Base-by-base conservation (phyloP, 2,113 vertebrate species). In the Procavia capensis region DNA sequence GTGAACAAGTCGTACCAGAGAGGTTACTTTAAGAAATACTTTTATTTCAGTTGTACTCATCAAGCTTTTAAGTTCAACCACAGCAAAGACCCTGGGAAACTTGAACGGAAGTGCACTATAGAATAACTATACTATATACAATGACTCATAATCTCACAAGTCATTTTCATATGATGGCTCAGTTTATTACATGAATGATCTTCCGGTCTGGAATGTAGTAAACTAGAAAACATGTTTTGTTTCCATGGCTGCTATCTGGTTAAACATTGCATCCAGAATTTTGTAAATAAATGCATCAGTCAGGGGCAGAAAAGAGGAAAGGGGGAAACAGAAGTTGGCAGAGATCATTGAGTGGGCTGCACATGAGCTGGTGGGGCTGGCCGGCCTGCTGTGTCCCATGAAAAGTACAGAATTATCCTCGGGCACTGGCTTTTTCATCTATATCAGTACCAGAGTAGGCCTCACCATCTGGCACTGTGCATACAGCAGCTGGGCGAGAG, bases 1-100 rank as follows among this genome's bases (percentile, higher is more conserved):
- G 70, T 88, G 81, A 50, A 79, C 6, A 39, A 19, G 78, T 79
- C 11, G 17, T 86, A 43, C 7, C 9, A 50, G 20, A 70, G 29
- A 94, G 4, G 74, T 22, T 79, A 6, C 61, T 90, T 83, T 74
- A 50, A 85, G 6, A 4, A 41, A 24, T 88, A 36, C 82, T 27
- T 86, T 76, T 31, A 54, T 84, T 68, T 91, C 11, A 45, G 10
- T 59, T 57, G 43, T 70, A 11, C 22, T 34, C 47, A 63, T 39
- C 41, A 24, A 76, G 64, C 80, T 91, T 91, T 94, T 76, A 57
- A 89, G 36, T 11, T 84, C 24, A 93, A 43, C 13, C 22, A 31
- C 64, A n/a, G 11, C 66, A 57, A 82, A 36, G 34, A 45, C 19
- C 31, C 47, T 92, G 47, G 45, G 20, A 88, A 29, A 75, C 14